phyloP scores from a whole-genome alignment of 2,797 vertebrate species.

The Apodemus agrarius region DNA sequence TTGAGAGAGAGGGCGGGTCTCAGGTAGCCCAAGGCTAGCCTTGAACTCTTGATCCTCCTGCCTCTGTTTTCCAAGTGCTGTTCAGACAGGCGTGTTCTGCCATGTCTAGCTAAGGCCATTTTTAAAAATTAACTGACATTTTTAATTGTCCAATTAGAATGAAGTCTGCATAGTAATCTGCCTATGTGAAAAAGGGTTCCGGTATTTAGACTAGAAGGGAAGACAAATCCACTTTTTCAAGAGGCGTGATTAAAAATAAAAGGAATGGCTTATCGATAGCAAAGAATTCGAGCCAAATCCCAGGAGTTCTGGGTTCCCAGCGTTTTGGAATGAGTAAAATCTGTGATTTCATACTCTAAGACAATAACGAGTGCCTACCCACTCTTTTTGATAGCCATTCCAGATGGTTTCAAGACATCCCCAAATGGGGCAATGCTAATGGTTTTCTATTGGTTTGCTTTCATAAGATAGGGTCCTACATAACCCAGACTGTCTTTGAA shows the following conservation, averaged over 20 bases:
- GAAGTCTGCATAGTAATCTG: background rate
- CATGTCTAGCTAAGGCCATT: background rate
- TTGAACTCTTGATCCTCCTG: background rate
- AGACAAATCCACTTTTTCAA: background rate
- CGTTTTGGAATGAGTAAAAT: conserved; percentile 25
- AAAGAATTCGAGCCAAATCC: background rate
- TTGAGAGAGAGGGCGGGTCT: background rate
- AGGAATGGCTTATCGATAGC: background rate
- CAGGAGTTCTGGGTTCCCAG: background rate
- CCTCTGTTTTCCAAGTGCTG: background rate
- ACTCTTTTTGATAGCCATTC: conserved; percentile 25
- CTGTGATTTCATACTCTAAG: conserved; percentile 75
- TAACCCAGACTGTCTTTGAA: background rate
- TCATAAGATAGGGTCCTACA: background rate
- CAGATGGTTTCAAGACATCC: conserved; percentile 61
- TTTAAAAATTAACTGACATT: background rate
- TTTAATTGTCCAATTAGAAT: background rate
- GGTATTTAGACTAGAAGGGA: background rate
- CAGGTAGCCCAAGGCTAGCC: background rate
- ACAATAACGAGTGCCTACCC: background rate
- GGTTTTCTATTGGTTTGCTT: background rate
- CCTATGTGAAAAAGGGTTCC: background rate
- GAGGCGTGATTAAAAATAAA: background rate
- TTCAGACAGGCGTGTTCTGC: background rate
- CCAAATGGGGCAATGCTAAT: background rate